These are phyloP conservation scores for Pseudochaenichthys georgianus DNA, from an alignment of 2,797 vertebrate genomes.

Conservation along the genomic window DNA sequence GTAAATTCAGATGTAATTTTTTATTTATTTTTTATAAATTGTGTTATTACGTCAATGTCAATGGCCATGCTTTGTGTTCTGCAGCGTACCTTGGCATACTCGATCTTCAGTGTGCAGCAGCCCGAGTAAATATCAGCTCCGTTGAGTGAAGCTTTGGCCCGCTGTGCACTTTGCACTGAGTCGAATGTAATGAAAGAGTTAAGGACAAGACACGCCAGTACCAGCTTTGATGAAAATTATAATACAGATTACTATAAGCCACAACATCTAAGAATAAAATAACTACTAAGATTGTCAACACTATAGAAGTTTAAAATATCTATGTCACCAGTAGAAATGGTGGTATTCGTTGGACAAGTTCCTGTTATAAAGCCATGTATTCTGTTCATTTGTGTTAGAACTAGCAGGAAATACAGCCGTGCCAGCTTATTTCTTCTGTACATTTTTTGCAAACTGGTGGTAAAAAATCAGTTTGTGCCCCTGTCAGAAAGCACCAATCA, in stretches of 20 bases:
- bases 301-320: no score
- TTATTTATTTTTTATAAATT: no score
- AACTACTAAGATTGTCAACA: no score
- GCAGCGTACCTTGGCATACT: slow-evolving; percentile 93
- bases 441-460: background rate
- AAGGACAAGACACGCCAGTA: slow-evolving; percentile 59
- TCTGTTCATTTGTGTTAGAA: background rate
- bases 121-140: slow-evolving; percentile 98
- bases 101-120: slow-evolving; percentile 97
- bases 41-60: no score
- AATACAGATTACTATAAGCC: background rate
- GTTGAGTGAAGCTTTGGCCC: slow-evolving; percentile 95
- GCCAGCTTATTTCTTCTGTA: no score
- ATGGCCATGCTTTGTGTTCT: background rate
- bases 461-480: background rate
- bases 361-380: background rate
- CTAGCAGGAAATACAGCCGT: background rate
- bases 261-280: no score
- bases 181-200: slow-evolving; percentile 87
- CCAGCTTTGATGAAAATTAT: background rate
- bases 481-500: background rate
- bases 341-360: background rate
- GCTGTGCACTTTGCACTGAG: slow-evolving; percentile 96
- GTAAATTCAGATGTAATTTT: no score
- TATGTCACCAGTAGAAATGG: no score